Base-by-base conservation (phyloP, 2,113 vertebrate genomes). In the Phodopus roborovskii region DNA sequence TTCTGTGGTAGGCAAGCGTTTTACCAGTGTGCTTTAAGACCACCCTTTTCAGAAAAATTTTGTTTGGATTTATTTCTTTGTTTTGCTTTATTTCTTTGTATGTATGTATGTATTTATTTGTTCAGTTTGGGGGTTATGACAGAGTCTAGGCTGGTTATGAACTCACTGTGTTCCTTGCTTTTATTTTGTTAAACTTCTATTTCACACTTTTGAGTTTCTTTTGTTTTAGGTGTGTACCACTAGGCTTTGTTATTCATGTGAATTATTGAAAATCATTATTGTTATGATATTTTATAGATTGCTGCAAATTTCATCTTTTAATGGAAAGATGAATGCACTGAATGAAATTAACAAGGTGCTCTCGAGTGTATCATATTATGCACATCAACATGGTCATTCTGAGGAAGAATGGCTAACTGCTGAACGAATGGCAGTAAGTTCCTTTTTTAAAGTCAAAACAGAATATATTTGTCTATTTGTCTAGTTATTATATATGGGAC, bases 291-390 rank as follows among this genome's bases (percentile, higher is more conserved):
- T 78, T 64, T 82, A 93, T 82, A 99, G 99, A 98, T 99, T 99
- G 99, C 99, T 99, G 98, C 99, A 99, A 99, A 99, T 99, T 99
- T 99, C 99, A 97, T 99, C 99, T 99, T 99, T 99, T 99, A 99
- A 99, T 97, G 99, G 99, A 97, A 99, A 99, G 99, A 99, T 99
- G 99, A 99, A 99, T 98, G 99, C 99, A 99, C 99, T 99, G 99
- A 99, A 99, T 99, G 99, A 99, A 99, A 99, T 99, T 94, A 99
- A 99, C 98, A 99, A 99, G 98, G 99, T 99, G 97, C 99, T 99
- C 98, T 99, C 99, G 96, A 99, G 99, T 97, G 99, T 99, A 66
- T 99, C 99, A 16, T 99, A 99, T 97, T 99, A 99, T 94, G 99
- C 99, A 42, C 99, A 99, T 97, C 99, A 99, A 9, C 99, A 99